A percentile compares a stretch with the other conserved stretches of the same genome.
Conservation (phyloP, 1,140 invertebrate genomes). For the Penaeus chinensis region DNA sequence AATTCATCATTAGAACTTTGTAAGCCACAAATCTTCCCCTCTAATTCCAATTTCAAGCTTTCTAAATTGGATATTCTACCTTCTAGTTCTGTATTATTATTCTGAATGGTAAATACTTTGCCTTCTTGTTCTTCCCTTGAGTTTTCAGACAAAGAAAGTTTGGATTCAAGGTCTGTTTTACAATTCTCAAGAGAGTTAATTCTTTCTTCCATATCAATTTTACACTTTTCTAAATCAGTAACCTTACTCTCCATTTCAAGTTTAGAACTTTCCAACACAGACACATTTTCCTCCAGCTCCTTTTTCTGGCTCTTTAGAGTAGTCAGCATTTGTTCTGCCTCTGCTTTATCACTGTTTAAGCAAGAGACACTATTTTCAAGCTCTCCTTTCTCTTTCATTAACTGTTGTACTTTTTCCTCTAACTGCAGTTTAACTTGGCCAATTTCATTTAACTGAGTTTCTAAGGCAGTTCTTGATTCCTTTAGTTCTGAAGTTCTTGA, state of each 20-base stretch:
- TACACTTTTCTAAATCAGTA: not conserved
- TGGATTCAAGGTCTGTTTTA: too few relatives aligned
- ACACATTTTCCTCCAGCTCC: slow-evolving; percentile 27
- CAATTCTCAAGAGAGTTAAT: too few relatives aligned
- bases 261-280: not conserved
- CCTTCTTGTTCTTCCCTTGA: too few relatives aligned
- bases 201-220: not conserved
- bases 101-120: not conserved
- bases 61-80: slow-evolving; percentile 2
- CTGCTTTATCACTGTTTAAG: not conserved
- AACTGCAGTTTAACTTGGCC: slow-evolving; percentile 28
- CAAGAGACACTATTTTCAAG: slow-evolving; percentile 5
- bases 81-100: slow-evolving; percentile 20
- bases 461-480: slow-evolving; percentile 49
- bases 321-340: slow-evolving; percentile 14
- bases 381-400: slow-evolving; percentile 14
- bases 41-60: slow-evolving; percentile 15
- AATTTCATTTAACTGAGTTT: slow-evolving; percentile 44
- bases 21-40: not conserved
- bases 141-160: too few relatives aligned
- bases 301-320: not conserved
- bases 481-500: slow-evolving; percentile 35
- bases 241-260: slow-evolving; percentile 26
- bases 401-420: slow-evolving; percentile 6
- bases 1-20: not conserved